A percentile compares a stretch with the other conserved stretches of the same genome.
These are phyloP conservation scores for Ormyrus thymus DNA, from an alignment of 2,888 invertebrate genomes.

Conservation along the genomic window DNA sequence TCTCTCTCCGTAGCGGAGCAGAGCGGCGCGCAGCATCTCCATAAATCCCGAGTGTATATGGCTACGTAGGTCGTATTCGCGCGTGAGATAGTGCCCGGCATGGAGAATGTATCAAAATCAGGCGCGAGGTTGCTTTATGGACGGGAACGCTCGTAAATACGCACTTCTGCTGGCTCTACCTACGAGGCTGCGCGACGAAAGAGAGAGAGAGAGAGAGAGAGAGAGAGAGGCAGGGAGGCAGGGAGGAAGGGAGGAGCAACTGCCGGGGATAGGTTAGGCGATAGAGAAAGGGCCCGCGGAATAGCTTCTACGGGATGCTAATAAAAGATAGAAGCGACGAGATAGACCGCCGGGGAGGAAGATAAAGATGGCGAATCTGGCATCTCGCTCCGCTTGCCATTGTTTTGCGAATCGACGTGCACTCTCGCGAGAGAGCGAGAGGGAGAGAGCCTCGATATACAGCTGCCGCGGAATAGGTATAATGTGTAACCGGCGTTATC, in stretches of 20 bases:
- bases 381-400: conserved; percentile 57
- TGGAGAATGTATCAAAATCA: conserved; percentile 75
- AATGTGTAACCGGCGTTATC: conserved; percentile 46
- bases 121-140: conserved; percentile 76
- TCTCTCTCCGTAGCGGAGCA: conserved; percentile 32
- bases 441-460: conserved; percentile 8
- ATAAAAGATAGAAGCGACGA: conserved; percentile 72
- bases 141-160: conserved; percentile 75
- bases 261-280: conserved; percentile 66
- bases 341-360: conserved; percentile 61
- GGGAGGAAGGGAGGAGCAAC: conserved; percentile 64
- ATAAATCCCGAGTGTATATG: conserved; percentile 72
- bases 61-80: conserved; percentile 75
- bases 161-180: conserved; percentile 71
- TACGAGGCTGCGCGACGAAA: conserved; percentile 40
- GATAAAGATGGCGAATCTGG: conserved; percentile 60
- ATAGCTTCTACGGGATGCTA: conserved; percentile 73
- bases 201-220: conserved; percentile 40
- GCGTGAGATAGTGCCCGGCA: conserved; percentile 74
- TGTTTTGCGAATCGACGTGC: conserved; percentile 64
- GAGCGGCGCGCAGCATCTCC: conserved; percentile 66
- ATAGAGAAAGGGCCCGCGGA: conserved; percentile 70
- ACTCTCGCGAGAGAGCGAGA: too few species aligned
- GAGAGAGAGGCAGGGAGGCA: conserved; percentile 54
- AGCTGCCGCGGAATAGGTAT: conserved; percentile 34